Conservation (phyloP, 2,797 vertebrate genomes). For the Bradypodion pumilum region DNA sequence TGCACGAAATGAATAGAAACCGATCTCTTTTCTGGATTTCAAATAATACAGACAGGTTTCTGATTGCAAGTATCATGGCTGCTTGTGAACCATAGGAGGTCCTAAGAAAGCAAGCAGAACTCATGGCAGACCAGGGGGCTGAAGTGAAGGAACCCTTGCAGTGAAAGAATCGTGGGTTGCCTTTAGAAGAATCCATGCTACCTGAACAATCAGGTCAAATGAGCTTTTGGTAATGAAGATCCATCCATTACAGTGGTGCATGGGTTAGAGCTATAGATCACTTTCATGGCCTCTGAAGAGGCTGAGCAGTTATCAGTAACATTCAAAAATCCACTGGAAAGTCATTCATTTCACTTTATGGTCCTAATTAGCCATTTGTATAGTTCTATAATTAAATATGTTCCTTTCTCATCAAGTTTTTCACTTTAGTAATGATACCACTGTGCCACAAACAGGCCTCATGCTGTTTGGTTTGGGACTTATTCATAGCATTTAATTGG, state of each 20-base stretch:
- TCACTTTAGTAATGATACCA: slow-evolving; percentile 88
- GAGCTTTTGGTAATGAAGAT: slow-evolving; percentile 76
- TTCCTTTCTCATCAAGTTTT: slow-evolving; percentile 88
- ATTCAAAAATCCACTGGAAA: slow-evolving; percentile 85
- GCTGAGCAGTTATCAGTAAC: slow-evolving; percentile 81
- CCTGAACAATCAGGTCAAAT: slow-evolving; percentile 85
- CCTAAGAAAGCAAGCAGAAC: slow-evolving; percentile 73
- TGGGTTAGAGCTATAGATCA: slow-evolving; percentile 73
- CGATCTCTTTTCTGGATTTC: slow-evolving; percentile 57
- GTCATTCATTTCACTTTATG: slow-evolving; percentile 86
- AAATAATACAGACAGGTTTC: slow-evolving; percentile 53
- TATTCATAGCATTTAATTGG: slow-evolving; percentile 89
- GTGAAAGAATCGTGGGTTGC: slow-evolving; percentile 75
- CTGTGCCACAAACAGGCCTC: slow-evolving; percentile 86
- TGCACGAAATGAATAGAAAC: slow-evolving; percentile 57
- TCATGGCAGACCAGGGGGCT: slow-evolving; percentile 74
- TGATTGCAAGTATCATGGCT: slow-evolving; percentile 65
- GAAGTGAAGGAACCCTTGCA: slow-evolving; percentile 73
- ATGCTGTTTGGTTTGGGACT: slow-evolving; percentile 87
- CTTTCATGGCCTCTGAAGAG: slow-evolving; percentile 83
- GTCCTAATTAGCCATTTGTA: slow-evolving; percentile 88
- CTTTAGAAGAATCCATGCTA: slow-evolving; percentile 80
- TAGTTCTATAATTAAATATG: slow-evolving; percentile 89
- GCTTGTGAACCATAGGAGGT: slow-evolving; percentile 68
- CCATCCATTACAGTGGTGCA: slow-evolving; percentile 75